Base-by-base conservation (phyloP, 2,113 vertebrate genomes). In the Apaloderma vittatum region DNA sequence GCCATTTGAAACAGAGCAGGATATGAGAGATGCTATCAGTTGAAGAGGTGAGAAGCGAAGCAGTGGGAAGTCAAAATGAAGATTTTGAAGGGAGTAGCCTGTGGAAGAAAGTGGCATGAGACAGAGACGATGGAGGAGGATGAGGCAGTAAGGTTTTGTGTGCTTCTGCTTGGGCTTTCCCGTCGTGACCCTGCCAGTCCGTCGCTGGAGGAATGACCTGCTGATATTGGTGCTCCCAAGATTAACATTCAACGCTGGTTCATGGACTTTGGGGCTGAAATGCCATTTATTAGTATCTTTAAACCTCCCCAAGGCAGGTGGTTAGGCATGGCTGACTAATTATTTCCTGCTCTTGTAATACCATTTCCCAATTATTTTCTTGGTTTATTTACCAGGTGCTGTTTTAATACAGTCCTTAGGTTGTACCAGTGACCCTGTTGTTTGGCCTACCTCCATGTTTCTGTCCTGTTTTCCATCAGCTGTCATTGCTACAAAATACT, bases 381-480 rank as follows among this genome's bases (percentile, higher is more conserved):
- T 43, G n/a, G 57, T 29, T 70, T 93, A 22, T 45, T 91, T 85
- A 82, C 73, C 93, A 96, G 90, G 54, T 95, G 86, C 76, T 57
- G 32, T 71, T 94, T 88, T 90, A 92, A 55, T 81, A 80, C 54
- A 90, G 87, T 70, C 40, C 54, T 88, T 88, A 71, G 26, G 20
- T 90, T 90, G 71, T 92, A 58, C 34, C 82, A 79, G 54, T 68
- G 92, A 79, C 92, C 66, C 84, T 90, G 73, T 88, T 58, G n/a
- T 34, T 94, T 96, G 92, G 92, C 75, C 27, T 62, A 11, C 43
- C 73, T 95, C 85, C 70, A 34, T 96, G 46, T 77, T 90, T 93
- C 71, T 93, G 70, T 82, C 81, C 90, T 96, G 93, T 80, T 96
- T 94, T 93, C 55, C 51, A n/a, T 95, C 85, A 96, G 78, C 67